phyloP scores from a whole-genome alignment of 2,888 invertebrate species.

The Scaeva pyrastri region DNA sequence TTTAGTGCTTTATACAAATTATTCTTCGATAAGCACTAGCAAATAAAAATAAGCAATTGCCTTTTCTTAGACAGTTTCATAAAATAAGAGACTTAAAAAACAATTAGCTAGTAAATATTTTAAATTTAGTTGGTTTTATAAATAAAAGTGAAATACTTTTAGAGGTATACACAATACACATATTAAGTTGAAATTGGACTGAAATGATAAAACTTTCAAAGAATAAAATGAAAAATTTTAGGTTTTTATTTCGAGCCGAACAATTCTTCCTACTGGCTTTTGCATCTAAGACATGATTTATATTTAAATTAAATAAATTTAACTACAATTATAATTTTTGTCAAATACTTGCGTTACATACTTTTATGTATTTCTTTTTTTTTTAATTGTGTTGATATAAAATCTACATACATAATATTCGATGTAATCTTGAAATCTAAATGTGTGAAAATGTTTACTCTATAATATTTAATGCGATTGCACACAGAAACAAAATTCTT shows the following conservation, averaged over 20 bases:
- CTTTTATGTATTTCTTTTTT: slow-evolving; percentile 29
- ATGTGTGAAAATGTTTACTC: slow-evolving; percentile 46
- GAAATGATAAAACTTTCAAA: neutral
- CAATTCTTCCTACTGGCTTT: neutral
- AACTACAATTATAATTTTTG: slow-evolving; percentile 41
- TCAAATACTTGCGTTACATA: slow-evolving; percentile 32
- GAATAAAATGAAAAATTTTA: neutral
- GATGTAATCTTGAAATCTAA: slow-evolving; percentile 64
- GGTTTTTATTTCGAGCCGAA: slow-evolving; percentile 18
- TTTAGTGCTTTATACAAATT: slow-evolving; percentile 37
- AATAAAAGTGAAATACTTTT: slow-evolving; percentile 18
- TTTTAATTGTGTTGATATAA: slow-evolving; percentile 67
- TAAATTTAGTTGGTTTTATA: neutral
- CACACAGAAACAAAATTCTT: slow-evolving; percentile 32
- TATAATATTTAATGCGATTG: slow-evolving; percentile 52
- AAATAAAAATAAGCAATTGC: slow-evolving; percentile 49
- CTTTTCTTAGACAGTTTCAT: slow-evolving; percentile 26
- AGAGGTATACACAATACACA: neutral
- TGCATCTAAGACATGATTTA: neutral
- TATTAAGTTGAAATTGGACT: neutral
- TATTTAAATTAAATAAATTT: slow-evolving; percentile 36
- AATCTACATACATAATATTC: slow-evolving; percentile 76
- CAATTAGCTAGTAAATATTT: slow-evolving; percentile 35
- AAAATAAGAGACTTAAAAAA: slow-evolving; percentile 39
- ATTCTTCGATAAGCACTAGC: slow-evolving; percentile 18